Evolutionary conservation across 1,140 invertebrate species (phyloP), one percentile per base, ranked within the genome.

Genomic region (Mamestra configurata): DNA sequence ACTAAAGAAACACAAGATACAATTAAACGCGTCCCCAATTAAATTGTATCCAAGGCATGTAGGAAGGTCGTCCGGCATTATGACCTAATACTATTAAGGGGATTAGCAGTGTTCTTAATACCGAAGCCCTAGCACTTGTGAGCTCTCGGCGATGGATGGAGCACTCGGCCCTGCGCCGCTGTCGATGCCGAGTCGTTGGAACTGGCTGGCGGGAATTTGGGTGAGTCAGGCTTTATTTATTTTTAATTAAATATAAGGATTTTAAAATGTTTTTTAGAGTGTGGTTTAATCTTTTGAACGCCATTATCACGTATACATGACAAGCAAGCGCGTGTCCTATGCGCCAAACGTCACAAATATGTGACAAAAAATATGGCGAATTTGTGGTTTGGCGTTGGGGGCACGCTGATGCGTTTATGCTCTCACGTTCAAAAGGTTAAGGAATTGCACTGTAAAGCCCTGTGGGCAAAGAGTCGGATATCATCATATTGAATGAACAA

Each of bases 101-200:
- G 87, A 88, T 88, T 88, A 88, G 81, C 72, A 35, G 15, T 49
- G 72, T 82, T 79, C 85, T 61, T 85, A 87, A 86, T 85, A 68
- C 66, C 20, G 82, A 93, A 94, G 91, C 93, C 93, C 82, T 61
- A 51, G 84, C 89, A 91, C 88, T 93, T 90, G 87, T 83, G 84
- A 73, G 92, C 84, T 37, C 78, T 92, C 92, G 27, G 22, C 37
- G 61, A n/a, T 3, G 24, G 24, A 20, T 51, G 15, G 27, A 51
- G 15, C 83, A 84, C 72, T 84, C 79, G 81, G 55, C 57, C 79
- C 55, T 51, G 77, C 27, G 73, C 51, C 73, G 75, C 51, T 61
- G 18, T 27, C 77, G 35, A 53, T n/a, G 79, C 27, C n/a, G 55
- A 61, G 76, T 82, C 76, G 70, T 70, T 18, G 49, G 59, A 8